Evolutionary conservation across 2,888 invertebrate species (phyloP), one percentile per base, ranked within the genome.

Genomic region (Netelia fuscicornis): DNA sequence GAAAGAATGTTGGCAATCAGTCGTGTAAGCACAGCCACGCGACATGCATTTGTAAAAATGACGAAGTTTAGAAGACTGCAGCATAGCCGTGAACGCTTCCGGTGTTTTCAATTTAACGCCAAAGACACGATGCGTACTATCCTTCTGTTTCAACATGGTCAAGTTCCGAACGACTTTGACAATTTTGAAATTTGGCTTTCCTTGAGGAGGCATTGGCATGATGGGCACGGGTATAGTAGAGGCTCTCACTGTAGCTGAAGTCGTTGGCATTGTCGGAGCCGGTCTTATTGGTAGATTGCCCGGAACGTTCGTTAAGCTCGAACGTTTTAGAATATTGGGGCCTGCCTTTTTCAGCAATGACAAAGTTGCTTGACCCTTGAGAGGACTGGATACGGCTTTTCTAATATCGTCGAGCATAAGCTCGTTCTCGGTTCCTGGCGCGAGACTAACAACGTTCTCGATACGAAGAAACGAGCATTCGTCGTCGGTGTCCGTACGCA

Each of bases 1-100:
- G 85, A 95, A 95, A 1, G 91, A 86, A 0, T 90, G 80, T 1
- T 89, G 78, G 0, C 77, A 85, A 52, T 94, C 93, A 0, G 95
- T 94, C 0, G 94, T 93, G 83, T 93, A 96, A 1, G 91, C 88
- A 88, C 96, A 96, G n/a, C 91, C 90, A 2, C 91, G 92, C 2
- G 92, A 94, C 92, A 95, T 95, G 87, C 96, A 96, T 86, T 96
- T 96, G 88, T 94, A 96, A 11, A 95, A 90, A 56, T 95, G 94
- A 2, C 91, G 89, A 8, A 94, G 87, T 71, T 94, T 94, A 0
- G 88, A 84, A 1, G 91, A 89, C n/a, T 90, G 89, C 8, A 94
- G 85, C 93, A 95, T 94, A 0, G 90, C 91, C 11, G 88, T 89
- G 13, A 92, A 91, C 6, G 92, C 92, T 0, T 91, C 90, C 0